Conservation (phyloP, 2,888 invertebrate genomes). For the Melipona bicolor region DNA sequence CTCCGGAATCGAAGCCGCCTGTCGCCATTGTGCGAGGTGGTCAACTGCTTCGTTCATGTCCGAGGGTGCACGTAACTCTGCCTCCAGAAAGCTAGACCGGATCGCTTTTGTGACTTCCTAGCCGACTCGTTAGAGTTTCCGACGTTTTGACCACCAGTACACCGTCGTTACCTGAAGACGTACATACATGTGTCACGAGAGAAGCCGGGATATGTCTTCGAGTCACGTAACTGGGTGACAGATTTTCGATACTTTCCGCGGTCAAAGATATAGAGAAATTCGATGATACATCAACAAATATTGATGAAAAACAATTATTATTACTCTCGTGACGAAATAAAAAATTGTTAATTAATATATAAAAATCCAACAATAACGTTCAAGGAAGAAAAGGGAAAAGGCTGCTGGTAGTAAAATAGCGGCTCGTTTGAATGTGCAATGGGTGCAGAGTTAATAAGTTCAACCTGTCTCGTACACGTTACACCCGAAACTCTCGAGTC, state of each 20-base stretch:
- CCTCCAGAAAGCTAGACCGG: constrained; percentile 7
- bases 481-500: constrained; percentile 20
- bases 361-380: background rate
- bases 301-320: background rate
- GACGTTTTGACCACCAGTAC: constrained; percentile 2
- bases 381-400: no score
- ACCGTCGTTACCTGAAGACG: background rate
- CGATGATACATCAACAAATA: background rate
- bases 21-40: constrained; percentile 63
- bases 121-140: constrained; percentile 36
- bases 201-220: background rate
- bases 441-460: constrained; percentile 42
- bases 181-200: background rate
- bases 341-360: background rate
- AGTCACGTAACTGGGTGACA: constrained; percentile 12
- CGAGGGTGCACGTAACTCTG: constrained; percentile 27
- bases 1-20: constrained; percentile 61
- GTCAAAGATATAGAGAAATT: background rate
- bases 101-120: constrained; percentile 42
- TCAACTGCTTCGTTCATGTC: constrained; percentile 50
- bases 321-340: background rate
- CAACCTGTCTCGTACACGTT: constrained; percentile 19
- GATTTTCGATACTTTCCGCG: background rate
- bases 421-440: constrained; percentile 8
- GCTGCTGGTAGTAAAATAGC: no score